Conservation (phyloP, 1,140 invertebrate species). For the Heliconius nattereri region DNA sequence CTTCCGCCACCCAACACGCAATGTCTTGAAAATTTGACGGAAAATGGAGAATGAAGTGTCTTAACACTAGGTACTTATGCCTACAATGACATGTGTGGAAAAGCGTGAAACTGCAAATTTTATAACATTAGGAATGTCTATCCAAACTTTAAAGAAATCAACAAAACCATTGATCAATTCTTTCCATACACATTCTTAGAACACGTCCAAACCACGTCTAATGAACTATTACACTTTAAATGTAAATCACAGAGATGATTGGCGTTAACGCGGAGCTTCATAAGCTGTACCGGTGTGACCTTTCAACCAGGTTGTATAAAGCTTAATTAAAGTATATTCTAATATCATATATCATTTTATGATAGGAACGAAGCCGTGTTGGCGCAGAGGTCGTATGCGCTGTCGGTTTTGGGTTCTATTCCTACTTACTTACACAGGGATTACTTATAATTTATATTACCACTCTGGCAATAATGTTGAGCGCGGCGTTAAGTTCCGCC, state of each 20-base stretch:
- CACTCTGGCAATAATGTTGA: too few species aligned
- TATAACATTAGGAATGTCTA: too few species aligned
- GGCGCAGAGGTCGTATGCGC: not conserved
- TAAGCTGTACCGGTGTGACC: conserved; percentile 32
- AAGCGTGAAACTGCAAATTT: too few species aligned
- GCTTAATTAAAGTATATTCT: conserved; percentile 45
- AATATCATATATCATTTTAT: conserved; percentile 43
- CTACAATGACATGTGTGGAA: too few species aligned
- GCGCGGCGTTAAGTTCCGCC: too few species aligned
- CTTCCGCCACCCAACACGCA: too few species aligned
- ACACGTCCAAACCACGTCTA: conserved; percentile 20
- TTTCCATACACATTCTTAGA: not conserved
- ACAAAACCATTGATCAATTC: not conserved
- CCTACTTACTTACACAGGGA: not conserved
- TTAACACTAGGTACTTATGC: too few species aligned
- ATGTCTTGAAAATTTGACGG: too few species aligned
- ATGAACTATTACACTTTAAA: conserved; percentile 37
- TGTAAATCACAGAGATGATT: conserved; percentile 46
- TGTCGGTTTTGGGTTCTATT: not conserved
- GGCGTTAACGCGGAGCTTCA: conserved; percentile 44
- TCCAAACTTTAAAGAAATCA: not conserved
- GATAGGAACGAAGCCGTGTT: not conserved
- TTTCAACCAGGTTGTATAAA: conserved; percentile 33
- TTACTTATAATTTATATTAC: too few species aligned
- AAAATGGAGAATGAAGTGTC: too few species aligned